Evolutionary conservation across 1,140 invertebrate genomes (phyloP).

Genomic region (Zaprionus gabonicus): DNA sequence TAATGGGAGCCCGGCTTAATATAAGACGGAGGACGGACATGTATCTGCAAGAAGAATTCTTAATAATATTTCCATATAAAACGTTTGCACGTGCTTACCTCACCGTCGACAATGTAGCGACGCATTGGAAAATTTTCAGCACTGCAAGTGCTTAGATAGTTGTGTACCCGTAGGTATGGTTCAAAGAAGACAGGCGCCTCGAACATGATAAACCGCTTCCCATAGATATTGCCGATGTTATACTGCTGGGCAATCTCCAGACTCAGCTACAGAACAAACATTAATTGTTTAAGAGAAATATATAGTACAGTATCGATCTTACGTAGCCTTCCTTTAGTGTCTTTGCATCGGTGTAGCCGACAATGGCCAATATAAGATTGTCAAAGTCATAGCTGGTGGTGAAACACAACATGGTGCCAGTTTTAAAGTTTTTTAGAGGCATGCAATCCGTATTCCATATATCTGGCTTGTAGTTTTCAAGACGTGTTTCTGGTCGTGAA

Average conservation of each 20-base stretch:
- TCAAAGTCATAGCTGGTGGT: constrained; percentile 88
- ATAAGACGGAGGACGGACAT: constrained; percentile 41
- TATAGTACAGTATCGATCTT: constrained; percentile 52
- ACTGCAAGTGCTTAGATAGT: constrained; percentile 86
- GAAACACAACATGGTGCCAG: constrained; percentile 90
- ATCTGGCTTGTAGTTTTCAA: background rate
- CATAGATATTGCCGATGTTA: constrained; percentile 84
- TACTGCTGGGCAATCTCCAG: constrained; percentile 84
- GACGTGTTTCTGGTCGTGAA: background rate
- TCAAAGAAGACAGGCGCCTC: constrained; percentile 89
- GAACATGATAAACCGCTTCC: constrained; percentile 86
- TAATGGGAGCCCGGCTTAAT: constrained; percentile 22
- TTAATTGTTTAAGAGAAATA: background rate
- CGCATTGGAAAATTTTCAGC: constrained; percentile 87
- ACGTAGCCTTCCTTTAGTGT: constrained; percentile 85
- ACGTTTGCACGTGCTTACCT: constrained; percentile 71
- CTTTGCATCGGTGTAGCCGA: constrained; percentile 86
- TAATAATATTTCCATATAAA: background rate
- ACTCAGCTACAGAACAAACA: constrained; percentile 81
- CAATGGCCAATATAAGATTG: constrained; percentile 88
- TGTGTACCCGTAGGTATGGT: constrained; percentile 88
- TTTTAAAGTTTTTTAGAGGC: constrained; percentile 86
- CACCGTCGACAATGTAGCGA: constrained; percentile 87
- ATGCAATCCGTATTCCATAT: background rate
- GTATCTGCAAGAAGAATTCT: constrained; percentile 20